Base-by-base conservation (phyloP, 2,113 vertebrate species). In the Tupaia tana region DNA sequence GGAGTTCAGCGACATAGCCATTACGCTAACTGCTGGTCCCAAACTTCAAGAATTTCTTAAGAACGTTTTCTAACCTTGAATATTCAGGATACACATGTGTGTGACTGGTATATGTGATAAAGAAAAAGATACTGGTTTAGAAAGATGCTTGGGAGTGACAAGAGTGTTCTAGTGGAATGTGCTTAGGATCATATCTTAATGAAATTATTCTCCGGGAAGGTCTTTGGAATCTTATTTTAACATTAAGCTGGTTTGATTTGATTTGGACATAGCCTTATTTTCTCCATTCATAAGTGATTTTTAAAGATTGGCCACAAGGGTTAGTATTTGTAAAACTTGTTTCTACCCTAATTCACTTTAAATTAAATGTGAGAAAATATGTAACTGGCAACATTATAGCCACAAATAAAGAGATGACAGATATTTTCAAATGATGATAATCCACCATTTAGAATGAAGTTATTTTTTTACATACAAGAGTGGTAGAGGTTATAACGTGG, bases 271-370 rank as follows among this genome's bases (percentile, higher is more conserved):
- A 90, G 87, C 14, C 90, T 1, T 83, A 79, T 61, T 75, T 94
- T 94, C 24, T 66, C 61, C 82, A n/a, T 63, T 84, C 31, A 25
- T 74, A 90, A 93, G 18, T 87, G 58, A 71, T 56, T 95, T 96
- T 81, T 59, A 43, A 96, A 83, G 54, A 90, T 29, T 85, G 69
- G 59, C 81, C 79, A 77, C 7, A 63, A 84, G 80, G 16, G 3
- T 88, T 91, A 90, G 15, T 67, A 63, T 18, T 89, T 86, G 14
- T 84, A 34, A 95, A 89, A 73, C 59, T 94, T 75, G 8, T 31
- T 64, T 88, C 16, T 16, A 82, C 4, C 29, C 19, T 96, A 54
- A 52, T 13, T 86, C 66, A 86, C 69, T 14, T 59, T 80, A 34
- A 19, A 9, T 92, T 86, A 59, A 24, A 66, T 64, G 11, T 73